Evolutionary conservation across 2,888 invertebrate species (phyloP).

Genomic region (Cerastoderma edule): DNA sequence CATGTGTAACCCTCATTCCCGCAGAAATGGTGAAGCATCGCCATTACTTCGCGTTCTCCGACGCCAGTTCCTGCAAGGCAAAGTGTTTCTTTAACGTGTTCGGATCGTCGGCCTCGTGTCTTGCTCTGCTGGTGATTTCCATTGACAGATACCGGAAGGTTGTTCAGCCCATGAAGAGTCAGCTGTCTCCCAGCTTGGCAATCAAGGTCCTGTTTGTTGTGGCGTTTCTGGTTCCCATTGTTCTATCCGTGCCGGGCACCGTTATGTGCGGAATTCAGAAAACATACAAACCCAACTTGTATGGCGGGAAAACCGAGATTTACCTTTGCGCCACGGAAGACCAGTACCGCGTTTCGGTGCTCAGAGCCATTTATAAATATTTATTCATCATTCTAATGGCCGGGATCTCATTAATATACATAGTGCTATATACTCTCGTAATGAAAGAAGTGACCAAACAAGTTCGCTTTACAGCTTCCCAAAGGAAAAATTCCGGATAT

Average conservation of each 20-base stretch:
- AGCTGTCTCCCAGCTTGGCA: slow-evolving; percentile 41
- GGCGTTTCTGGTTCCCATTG: slow-evolving; percentile 35
- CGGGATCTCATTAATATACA: slow-evolving; percentile 46
- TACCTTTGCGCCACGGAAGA: slow-evolving; percentile 49
- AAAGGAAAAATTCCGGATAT: slow-evolving; percentile 40
- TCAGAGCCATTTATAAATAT: slow-evolving; percentile 48
- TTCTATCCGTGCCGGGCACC: slow-evolving; percentile 49
- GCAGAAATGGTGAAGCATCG: slow-evolving; percentile 57
- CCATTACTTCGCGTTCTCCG: slow-evolving; percentile 49
- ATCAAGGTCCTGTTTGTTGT: slow-evolving; percentile 39
- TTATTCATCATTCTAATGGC: slow-evolving; percentile 37
- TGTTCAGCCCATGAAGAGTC: slow-evolving; percentile 50
- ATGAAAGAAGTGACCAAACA: slow-evolving; percentile 52
- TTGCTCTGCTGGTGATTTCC: slow-evolving; percentile 52
- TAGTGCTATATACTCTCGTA: slow-evolving; percentile 49
- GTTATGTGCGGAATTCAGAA: slow-evolving; percentile 54
- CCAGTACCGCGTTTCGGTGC: slow-evolving; percentile 33
- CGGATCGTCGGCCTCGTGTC: slow-evolving; percentile 46
- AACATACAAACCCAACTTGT: slow-evolving; percentile 37
- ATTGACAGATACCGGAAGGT: slow-evolving; percentile 54
- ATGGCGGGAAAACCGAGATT: slow-evolving; percentile 49
- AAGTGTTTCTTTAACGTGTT: slow-evolving; percentile 60
- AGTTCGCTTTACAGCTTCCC: slow-evolving; percentile 28
- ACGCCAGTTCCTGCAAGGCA: slow-evolving; percentile 41
- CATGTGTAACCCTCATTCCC: slow-evolving; percentile 51